Evolutionary conservation across 2,888 invertebrate genomes (phyloP), one percentile per base, ranked within the genome.

Genomic region (Bimastos eiseni): DNA sequence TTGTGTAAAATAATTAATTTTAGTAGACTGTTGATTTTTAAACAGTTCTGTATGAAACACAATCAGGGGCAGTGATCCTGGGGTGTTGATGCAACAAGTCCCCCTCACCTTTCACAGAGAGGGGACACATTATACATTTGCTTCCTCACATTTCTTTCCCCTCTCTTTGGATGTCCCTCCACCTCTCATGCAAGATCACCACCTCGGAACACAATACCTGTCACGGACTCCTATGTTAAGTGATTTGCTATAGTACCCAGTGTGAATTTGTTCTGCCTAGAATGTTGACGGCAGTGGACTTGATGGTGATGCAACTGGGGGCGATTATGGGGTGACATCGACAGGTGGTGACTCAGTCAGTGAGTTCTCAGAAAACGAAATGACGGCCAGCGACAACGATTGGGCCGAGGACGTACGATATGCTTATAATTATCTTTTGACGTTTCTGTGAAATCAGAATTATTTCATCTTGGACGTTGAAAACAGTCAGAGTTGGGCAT

Each of bases 311-410:
- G 70, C 70, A 8, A 17, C 6, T 70, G 70, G 70, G 1, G n/a
- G 70, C 13, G 70, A 70, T 70, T 90, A 91, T 89, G 89, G 91
- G 24, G 93, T 93, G 88, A 93, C 93, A 17, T 92, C 91, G 34
- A 93, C 93, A 83, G 93, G 93, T 90, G 70, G 88, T 37, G 93
- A 92, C 1, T 93, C 94, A 13, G 94, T 94, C 30, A 93, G 93
- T 21, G 95, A 94, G 83, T 92, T 94, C 36, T 93, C 93, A 3
- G 93, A 93, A 13, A 92, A 93, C 34, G 93, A 93, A 34, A 24
- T 17, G 89, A 37, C 44, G 49, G n/a, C 90, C 89, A 90, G 70
- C 11, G 70, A 70, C n/a, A n/a, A 70, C 70, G 70, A 70, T 24
- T 55, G 30, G 24, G 24, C 55, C 4, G 55, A 55, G n/a, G 70